Base-by-base conservation (phyloP, 1,140 invertebrate species). In the Pseudomyrmex concolor region DNA sequence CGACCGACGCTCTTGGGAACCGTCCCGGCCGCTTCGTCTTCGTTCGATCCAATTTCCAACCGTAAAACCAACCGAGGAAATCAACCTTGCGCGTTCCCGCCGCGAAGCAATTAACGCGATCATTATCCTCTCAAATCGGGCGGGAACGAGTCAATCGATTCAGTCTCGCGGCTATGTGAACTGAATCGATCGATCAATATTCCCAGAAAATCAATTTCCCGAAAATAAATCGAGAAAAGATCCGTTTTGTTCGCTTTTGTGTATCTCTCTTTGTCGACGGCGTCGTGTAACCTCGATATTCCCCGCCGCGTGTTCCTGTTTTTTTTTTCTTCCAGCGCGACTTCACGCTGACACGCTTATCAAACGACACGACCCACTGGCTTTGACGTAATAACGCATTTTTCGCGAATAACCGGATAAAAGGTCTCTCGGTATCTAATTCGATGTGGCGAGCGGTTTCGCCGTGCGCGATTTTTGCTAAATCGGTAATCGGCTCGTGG, bases 1-100 rank as follows among this genome's bases (percentile, higher is more conserved):
- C 72, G 72, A 50, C 64, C 64, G 34, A 34, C 67, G 77, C 71
- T 68, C 77, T 87, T 87, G 86, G 73, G 86, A 88, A 88, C 70
- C 60, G 22, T 77, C 43, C 51, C 22, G 15, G 71, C 10, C 34
- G 45, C 70, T 55, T 63, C 78, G 48, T 81, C 78, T 63, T 71
- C 80, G 51, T 84, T 78, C 80, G 54, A 71, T 67, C 59, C 5
- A 17, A 77, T 86, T 86, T 86, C 17, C n/a, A 51, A 12, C 48
- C 54, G 81, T 57, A 8, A 12, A 25, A 48, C 57, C 73, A 57
- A 55, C 19, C 64, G 57, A 66, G 34, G 45, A 15, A 10, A n/a
- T 5, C 54, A 64, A 25, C 34, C 55, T 19, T 63, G 34, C 60
- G 45, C 25, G 43, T 64, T 19, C 12, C 62, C 43, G 62, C 0